Conservation (phyloP, 1,140 invertebrate species). For the Drosophila eugracilis region DNA sequence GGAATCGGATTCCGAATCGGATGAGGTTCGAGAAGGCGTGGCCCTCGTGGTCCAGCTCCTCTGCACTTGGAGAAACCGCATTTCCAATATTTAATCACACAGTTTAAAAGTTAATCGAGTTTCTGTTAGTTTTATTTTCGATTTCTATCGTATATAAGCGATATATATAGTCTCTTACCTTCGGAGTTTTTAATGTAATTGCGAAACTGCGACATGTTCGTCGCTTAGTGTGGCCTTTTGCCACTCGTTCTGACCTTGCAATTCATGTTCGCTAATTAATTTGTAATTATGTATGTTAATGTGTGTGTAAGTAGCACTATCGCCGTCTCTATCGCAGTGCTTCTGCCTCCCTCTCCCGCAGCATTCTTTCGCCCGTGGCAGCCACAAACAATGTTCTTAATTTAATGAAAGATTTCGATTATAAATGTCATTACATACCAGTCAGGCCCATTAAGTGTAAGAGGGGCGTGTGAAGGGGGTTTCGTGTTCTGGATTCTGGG, state of each 20-base stretch:
- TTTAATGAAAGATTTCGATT: slow-evolving; percentile 82
- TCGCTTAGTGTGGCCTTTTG: slow-evolving; percentile 27
- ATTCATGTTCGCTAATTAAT: slow-evolving; percentile 80
- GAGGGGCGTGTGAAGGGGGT: background rate
- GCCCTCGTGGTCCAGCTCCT: slow-evolving; percentile 13
- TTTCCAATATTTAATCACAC: background rate
- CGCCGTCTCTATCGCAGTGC: slow-evolving; percentile 6
- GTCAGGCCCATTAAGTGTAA: slow-evolving; percentile 18
- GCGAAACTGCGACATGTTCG: slow-evolving; percentile 11
- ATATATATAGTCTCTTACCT: too few species aligned
- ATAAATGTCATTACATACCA: slow-evolving; percentile 75
- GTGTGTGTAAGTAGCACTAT: slow-evolving; percentile 51
- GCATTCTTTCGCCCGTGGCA: slow-evolving; percentile 21
- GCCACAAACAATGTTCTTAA: slow-evolving; percentile 77
- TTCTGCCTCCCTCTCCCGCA: background rate
- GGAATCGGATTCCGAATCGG: slow-evolving; percentile 45
- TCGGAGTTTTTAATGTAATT: slow-evolving; percentile 15
- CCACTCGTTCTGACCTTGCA: slow-evolving; percentile 60
- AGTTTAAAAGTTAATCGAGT: background rate
- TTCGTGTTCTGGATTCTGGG: background rate
- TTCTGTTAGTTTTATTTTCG: background rate
- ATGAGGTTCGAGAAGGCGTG: slow-evolving; percentile 30
- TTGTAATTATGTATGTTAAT: slow-evolving; percentile 82
- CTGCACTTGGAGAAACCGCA: slow-evolving; percentile 11
- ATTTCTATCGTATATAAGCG: background rate